These are phyloP conservation scores for Mythimna loreyi DNA, from an alignment of 2,888 invertebrate species.

Conservation along the genomic window DNA sequence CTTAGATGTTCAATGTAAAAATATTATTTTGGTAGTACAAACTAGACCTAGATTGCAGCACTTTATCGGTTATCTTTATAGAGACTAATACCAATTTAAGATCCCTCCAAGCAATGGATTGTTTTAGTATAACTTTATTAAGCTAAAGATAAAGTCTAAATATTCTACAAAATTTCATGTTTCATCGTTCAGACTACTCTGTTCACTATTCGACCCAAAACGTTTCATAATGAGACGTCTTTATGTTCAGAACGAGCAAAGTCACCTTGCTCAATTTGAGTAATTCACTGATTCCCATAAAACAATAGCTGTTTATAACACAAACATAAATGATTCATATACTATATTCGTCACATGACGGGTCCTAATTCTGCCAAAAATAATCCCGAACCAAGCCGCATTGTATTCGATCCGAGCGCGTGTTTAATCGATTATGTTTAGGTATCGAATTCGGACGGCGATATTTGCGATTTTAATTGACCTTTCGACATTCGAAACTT, in stretches of 20 bases:
- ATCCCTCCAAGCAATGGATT: not conserved
- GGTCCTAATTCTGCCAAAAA: conserved; percentile 70
- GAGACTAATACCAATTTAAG: conserved; percentile 15
- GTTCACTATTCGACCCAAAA: too few species aligned
- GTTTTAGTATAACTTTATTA: too few species aligned
- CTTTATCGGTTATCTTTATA: conserved; percentile 22
- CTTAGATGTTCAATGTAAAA: too few species aligned
- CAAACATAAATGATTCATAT: conserved; percentile 34
- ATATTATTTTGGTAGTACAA: too few species aligned
- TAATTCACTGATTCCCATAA: conserved; percentile 25
- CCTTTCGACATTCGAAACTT: conserved; percentile 60
- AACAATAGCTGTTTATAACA: conserved; percentile 48
- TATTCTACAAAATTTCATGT: too few species aligned
- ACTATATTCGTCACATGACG: conserved; percentile 61
- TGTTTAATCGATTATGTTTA: conserved; percentile 88
- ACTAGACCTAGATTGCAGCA: conserved; percentile 22
- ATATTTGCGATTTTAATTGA: conserved; percentile 73
- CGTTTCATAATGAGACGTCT: too few species aligned
- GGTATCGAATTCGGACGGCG: conserved; percentile 81
- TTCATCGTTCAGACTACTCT: too few species aligned
- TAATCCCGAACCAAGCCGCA: conserved; percentile 69
- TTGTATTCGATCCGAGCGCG: conserved; percentile 82
- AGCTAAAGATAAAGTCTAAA: too few species aligned
- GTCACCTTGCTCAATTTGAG: conserved; percentile 14
- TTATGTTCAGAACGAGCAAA: conserved; percentile 5